These are phyloP conservation scores for Mesocentrotus franciscanus DNA, from an alignment of 53 echinoderm and acorn worm genomes.

Conservation along the genomic window DNA sequence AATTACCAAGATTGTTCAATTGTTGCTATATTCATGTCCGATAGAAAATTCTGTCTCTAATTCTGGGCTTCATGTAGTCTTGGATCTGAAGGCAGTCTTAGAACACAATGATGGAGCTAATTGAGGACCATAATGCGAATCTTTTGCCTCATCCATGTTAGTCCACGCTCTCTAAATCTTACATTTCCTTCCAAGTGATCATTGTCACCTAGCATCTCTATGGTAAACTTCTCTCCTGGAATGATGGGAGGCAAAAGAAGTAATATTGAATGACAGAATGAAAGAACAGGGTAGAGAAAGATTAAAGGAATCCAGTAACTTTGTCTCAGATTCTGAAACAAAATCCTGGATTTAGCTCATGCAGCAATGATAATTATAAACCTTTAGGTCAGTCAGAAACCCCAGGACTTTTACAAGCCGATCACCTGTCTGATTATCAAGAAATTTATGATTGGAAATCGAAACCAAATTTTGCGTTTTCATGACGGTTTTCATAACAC, in stretches of 20 bases:
- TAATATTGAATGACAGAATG: background rate
- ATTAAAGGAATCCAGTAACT: no score
- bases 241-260: background rate
- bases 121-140: slow-evolving; percentile 24
- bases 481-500: no score
- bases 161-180: slow-evolving; percentile 35
- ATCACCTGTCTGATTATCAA: no score
- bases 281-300: background rate
- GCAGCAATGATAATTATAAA: no score
- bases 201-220: background rate
- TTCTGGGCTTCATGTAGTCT: background rate
- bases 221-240: background rate
- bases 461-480: no score
- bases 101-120: background rate
- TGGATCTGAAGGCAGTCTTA: background rate
- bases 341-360: no score
- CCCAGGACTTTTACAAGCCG: no score
- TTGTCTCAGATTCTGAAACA: no score
- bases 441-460: no score
- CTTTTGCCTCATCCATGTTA: slow-evolving; percentile 56
- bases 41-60: background rate
- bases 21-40: background rate
- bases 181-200: background rate
- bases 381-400: no score
- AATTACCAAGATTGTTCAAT: background rate